Base-by-base conservation (phyloP, 2,113 vertebrate genomes). In the Ochotona princeps region DNA sequence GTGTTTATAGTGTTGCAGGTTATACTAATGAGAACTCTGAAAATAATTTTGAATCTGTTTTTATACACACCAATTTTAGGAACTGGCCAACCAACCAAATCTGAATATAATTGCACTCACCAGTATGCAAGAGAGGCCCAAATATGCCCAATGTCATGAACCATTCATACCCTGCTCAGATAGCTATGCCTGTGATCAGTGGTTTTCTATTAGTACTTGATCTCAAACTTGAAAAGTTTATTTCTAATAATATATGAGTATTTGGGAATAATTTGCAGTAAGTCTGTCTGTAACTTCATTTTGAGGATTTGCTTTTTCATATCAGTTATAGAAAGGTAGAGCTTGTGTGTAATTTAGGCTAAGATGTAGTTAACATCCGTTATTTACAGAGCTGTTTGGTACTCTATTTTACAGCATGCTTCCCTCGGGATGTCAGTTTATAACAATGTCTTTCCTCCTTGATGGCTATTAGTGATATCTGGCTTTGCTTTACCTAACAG, bases 381-480 rank as follows among this genome's bases (percentile, higher is more conserved):
- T 90, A 89, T 89, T 88, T 75, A 67, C 20, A 65, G 61, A 1
- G 18, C 21, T 49, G 38, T 17, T 15, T 90, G 85, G 82, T 35
- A 61, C 8, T 61, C 9, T 85, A 1, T 85, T 75, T 78, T 90
- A 86, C 3, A 51, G 28, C 61, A 6, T 60, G 14, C 49, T 69
- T 83, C 61, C 14, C 65, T 75, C 26, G n/a, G 35, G 60, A 85
- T 18, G 25, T 74, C 72, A 83, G 30, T 79, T 88, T 92, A 10
- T 57, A 79, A 83, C 73, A 91, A 88, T 12, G 32, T 81, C 83
- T 89, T 32, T 75, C 87, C 75, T 93, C 57, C 28, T 94, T 94
- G 57, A 75, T 84, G 65, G 44, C 49, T 90, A 57, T 93, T 93
- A 95, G 87, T 89, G 67, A 47, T 87, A 95, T 51, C 38, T 82